A percentile compares a stretch with the other conserved stretches of the same genome.
Conservation (phyloP, 2,113 vertebrate genomes). For the Colinus virginianus region DNA sequence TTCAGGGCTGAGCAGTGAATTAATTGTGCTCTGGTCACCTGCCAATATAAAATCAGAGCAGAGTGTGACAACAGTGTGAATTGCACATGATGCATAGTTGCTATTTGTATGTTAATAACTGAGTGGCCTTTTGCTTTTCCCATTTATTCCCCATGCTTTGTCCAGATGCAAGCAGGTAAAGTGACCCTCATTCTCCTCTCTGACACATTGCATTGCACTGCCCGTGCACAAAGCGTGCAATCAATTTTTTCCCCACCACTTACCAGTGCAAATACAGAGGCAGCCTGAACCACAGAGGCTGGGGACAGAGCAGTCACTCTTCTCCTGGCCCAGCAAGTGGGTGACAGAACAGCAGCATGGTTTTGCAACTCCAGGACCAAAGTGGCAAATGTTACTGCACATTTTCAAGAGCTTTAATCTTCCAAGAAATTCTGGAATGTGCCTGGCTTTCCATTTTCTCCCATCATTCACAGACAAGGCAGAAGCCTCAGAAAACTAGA, state of each 20-base stretch:
- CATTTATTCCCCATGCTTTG: neutral
- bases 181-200: neutral
- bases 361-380: neutral
- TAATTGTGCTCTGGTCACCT: neutral
- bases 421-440: slow-evolving; percentile 7
- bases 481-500: neutral
- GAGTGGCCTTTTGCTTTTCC: neutral
- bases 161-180: neutral
- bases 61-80: neutral
- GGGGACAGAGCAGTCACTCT: neutral
- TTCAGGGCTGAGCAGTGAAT: neutral
- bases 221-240: neutral
- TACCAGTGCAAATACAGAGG: neutral
- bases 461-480: neutral
- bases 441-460: neutral
- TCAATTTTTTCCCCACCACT: neutral
- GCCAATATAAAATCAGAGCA: neutral
- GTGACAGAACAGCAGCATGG: slow-evolving; percentile 38
- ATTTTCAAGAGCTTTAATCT: slow-evolving; percentile 42
- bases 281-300: neutral
- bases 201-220: neutral
- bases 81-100: neutral
- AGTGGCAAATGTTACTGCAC: neutral
- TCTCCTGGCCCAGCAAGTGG: neutral
- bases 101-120: slow-evolving; percentile 9